A percentile compares a stretch with the other conserved stretches of the same genome.
Conservation (phyloP, 2,797 vertebrate genomes). For the Phrynocephalus vlangalii region DNA sequence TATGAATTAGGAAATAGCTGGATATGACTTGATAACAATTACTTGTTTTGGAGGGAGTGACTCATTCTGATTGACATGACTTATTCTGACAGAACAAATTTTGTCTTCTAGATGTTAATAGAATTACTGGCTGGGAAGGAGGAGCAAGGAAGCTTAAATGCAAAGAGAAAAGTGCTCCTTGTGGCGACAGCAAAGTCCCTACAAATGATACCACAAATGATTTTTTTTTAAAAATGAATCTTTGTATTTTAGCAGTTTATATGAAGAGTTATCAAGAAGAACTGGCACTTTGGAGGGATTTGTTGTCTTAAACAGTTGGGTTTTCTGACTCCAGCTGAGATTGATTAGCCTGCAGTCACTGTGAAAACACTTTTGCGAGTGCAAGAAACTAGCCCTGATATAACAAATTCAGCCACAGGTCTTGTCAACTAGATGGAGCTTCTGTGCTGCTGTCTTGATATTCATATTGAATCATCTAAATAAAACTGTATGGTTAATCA, state of each 20-base stretch:
- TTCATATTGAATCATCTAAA: neutral
- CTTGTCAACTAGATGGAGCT: neutral
- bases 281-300: neutral
- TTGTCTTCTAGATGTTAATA: neutral
- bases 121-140: neutral
- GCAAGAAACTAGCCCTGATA: neutral
- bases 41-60: neutral
- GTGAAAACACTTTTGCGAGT: neutral
- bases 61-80: neutral
- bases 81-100: neutral
- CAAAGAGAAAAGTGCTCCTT: neutral
- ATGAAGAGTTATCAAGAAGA: neutral
- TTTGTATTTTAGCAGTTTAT: no score
- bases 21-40: neutral
- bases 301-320: no score
- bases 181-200: neutral
- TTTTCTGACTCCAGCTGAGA: no score
- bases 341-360: no score
- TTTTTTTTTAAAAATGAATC: no score
- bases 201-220: neutral
- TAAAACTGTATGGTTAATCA: neutral
- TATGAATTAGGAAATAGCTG: neutral
- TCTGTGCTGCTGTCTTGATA: neutral
- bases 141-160: neutral
- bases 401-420: neutral